Percentiles rank a stretch among this genome's conserved stretches.
phyloP scores from a whole-genome alignment of 2,113 vertebrate genomes.

The Sebastes schlegelii region DNA sequence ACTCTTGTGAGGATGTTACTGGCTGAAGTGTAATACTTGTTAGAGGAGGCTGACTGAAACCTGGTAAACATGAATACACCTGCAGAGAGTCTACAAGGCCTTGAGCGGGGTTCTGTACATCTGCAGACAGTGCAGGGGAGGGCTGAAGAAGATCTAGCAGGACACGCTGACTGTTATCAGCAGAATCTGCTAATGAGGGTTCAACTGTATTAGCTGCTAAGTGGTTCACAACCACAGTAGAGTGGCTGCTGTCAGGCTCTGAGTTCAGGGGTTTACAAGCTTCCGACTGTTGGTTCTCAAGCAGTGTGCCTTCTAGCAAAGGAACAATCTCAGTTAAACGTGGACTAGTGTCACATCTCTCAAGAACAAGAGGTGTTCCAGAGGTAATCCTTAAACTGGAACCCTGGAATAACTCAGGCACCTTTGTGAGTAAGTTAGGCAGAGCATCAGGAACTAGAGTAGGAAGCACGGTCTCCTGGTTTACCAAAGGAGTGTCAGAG shows the following conservation, averaged over 20 bases:
- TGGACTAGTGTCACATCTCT: constrained; percentile 67
- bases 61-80: constrained; percentile 64
- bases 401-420: constrained; percentile 56
- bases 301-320: constrained; percentile 54
- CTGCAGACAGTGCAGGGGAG: constrained; percentile 53
- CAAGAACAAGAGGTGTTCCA: constrained; percentile 71
- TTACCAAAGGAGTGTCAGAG: constrained; percentile 32
- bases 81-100: constrained; percentile 63
- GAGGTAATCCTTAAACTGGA: constrained; percentile 59
- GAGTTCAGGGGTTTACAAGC: constrained; percentile 64
- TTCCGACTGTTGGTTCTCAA: constrained; percentile 57
- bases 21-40: constrained; percentile 78
- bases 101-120: constrained; percentile 55
- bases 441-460: constrained; percentile 40
- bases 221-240: constrained; percentile 68
- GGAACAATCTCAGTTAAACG: constrained; percentile 72
- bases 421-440: constrained; percentile 62
- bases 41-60: constrained; percentile 63
- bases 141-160: constrained; percentile 64
- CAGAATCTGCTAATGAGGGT: constrained; percentile 35
- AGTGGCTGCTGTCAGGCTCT: constrained; percentile 67
- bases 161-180: constrained; percentile 50
- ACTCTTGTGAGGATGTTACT: constrained; percentile 66
- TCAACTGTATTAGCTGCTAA: constrained; percentile 39
- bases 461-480: constrained; percentile 52